Base-by-base conservation (phyloP, 1,140 invertebrate species). In the Nephila pilipes region DNA sequence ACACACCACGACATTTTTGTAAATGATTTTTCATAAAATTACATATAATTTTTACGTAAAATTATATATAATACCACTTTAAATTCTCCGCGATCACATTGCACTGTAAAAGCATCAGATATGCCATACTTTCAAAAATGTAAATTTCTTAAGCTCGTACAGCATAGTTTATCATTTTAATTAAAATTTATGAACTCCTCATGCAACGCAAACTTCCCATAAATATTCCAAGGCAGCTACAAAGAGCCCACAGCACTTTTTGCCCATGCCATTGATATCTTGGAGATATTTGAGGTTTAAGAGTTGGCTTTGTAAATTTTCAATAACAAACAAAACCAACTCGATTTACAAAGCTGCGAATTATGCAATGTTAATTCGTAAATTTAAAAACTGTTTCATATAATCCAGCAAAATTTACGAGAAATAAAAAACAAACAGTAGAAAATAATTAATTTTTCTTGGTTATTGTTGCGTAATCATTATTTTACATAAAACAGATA, bases 1-100 rank as follows among this genome's bases (percentile, higher is more conserved):
- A 54, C 46, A 81, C 80, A 54, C 0, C 25, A 54, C n/a, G 38
- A 38, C 20, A 10, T 46, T 81, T 81, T 81, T 81, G 46, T 54
- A 46, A 81, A 46, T 38, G 36, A 25, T 81, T 81, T 81, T 81
- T 55, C 46, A 46, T 55, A 81, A 54, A 81, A 75, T 75, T 75
- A 29, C 69, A 14, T 75, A 75, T 75, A 75, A 75, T 75, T 75
- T 36, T 75, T 16, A 5, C 32, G 32, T 75, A 75, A 75, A 75
- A 75, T 75, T 81, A 55, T 38, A 81, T n/a, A 81, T 14, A 54
- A 81, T 16, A 25, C 20, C 8, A 38, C 22, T 54, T 54, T 46
- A 10, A 5, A 54, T 14, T 25, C 20, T 81, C n/a, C 22, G n/a
- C n/a, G 14, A 25, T 81, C 22, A 81, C 38, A n/a, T 55, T 54